Conservation (phyloP, 2,888 invertebrate species). For the Drosophila histrio region DNA sequence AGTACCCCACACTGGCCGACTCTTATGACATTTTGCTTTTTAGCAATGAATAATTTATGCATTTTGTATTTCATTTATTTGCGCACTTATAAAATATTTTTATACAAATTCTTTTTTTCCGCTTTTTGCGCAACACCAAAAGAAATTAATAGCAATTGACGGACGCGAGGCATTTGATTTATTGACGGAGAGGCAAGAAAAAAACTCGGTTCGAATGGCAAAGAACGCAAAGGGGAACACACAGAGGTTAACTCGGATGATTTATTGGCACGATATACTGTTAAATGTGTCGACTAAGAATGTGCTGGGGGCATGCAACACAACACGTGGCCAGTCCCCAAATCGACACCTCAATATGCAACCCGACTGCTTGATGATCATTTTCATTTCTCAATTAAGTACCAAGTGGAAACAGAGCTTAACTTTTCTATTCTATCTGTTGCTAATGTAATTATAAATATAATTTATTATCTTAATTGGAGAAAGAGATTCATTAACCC, state of each 20-base stretch:
- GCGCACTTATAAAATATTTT: conserved; percentile 23
- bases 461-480: not conserved
- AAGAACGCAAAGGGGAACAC: conserved; percentile 10
- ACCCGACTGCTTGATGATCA: not conserved
- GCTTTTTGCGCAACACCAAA: conserved; percentile 47
- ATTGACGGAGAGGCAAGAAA: conserved; percentile 38
- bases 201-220: conserved; percentile 4
- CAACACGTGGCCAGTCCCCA: conserved; percentile 28
- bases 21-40: conserved; percentile 76
- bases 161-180: conserved; percentile 59
- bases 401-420: not conserved
- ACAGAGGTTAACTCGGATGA: conserved; percentile 34
- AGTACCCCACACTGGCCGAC: conserved; percentile 38
- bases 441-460: not conserved
- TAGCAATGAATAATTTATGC: conserved; percentile 76
- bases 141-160: conserved; percentile 71
- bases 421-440: not conserved
- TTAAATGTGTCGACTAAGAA: conserved; percentile 58
- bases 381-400: not conserved
- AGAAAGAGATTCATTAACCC: too few species aligned
- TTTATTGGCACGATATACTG: conserved; percentile 60
- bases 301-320: conserved; percentile 23
- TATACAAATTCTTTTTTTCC: conserved; percentile 22
- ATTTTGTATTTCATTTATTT: conserved; percentile 46
- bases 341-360: conserved; percentile 2